Evolutionary conservation across 2,888 invertebrate genomes (phyloP), one percentile per base, ranked within the genome.

Genomic region (Acrocera orbiculus): DNA sequence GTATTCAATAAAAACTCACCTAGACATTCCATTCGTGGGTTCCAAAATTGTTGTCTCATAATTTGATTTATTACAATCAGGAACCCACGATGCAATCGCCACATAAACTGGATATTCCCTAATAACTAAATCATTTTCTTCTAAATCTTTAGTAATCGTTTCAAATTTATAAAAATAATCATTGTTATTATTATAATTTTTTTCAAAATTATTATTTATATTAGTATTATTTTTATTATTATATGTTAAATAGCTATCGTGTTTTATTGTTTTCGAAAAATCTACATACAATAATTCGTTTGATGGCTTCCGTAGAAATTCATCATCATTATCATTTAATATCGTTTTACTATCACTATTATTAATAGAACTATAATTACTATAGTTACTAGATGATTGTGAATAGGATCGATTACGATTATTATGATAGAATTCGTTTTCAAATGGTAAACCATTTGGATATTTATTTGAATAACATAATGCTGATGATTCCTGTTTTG

Each of bases 41-140:
- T 53, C 61, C 60, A 55, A 56, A 51, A 50, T 51, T 48, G 50
- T 43, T 35, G 40, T 40, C 16, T 38, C 29, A 26, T 34, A 33
- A 14, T 26, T 26, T 5, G 22, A 26, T 19, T 29, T 25, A 28
- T 35, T 58, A 50, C 60, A 80, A 64, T 78, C 78, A 53, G 77
- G 76, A 52, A 76, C 75, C 79, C 78, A 79, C 49, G 75, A 74
- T 47, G 68, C 65, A 54, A 76, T 69, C 38, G 76, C 73, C 47
- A 75, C 69, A 60, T 77, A 77, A 42, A 77, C 67, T 34, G 77
- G 76, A 56, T 50, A 32, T 19, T 44, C 40, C 19, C 36, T 31
- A 22, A 42, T 34, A 16, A 40, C 35, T 24, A 40, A 29, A 26
- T 43, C 41, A 35, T 38, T 34, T 34, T 37, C 34, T 29, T 35